Conservation (phyloP, 37 sponge, comb jelly and placozoan species). For the Bolinopsis microptera region DNA sequence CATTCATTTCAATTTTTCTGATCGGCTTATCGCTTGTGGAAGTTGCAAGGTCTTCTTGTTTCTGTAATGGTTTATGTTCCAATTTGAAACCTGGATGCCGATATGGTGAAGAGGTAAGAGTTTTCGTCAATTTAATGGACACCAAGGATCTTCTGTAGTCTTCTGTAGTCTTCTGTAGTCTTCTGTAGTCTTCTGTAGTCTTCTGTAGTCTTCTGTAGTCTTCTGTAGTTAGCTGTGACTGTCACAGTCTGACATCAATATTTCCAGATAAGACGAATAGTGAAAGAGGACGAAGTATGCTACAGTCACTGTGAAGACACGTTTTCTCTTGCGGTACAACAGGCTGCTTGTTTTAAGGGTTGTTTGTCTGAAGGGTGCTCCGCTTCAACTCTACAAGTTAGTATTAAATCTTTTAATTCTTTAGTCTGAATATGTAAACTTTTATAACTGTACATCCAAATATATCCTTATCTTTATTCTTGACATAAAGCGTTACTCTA, state of each 20-base stretch:
- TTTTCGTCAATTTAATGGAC: background rate
- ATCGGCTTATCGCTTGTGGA: background rate
- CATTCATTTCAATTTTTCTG: background rate
- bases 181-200: too few species aligned
- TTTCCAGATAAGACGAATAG: background rate
- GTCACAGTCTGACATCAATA: too few species aligned
- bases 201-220: too few species aligned
- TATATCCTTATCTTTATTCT: too few species aligned
- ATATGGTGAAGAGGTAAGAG: slow-evolving; percentile 14
- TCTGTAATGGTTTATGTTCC: slow-evolving; percentile 3
- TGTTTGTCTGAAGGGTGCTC: slow-evolving; percentile 29
- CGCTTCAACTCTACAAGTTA: background rate
- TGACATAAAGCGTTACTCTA: too few species aligned
- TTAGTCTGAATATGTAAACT: too few species aligned
- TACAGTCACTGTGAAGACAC: background rate
- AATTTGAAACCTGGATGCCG: slow-evolving; percentile 29
- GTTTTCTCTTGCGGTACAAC: background rate
- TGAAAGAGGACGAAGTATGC: background rate
- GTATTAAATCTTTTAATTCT: background rate
- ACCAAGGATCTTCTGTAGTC: too few species aligned
- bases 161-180: too few species aligned
- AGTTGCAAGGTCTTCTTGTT: background rate
- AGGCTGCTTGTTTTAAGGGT: slow-evolving; percentile 22
- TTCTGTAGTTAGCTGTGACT: too few species aligned
- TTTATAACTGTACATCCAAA: too few species aligned